Conservation (phyloP, 2,888 invertebrate species). For the Oligia latruncula region DNA sequence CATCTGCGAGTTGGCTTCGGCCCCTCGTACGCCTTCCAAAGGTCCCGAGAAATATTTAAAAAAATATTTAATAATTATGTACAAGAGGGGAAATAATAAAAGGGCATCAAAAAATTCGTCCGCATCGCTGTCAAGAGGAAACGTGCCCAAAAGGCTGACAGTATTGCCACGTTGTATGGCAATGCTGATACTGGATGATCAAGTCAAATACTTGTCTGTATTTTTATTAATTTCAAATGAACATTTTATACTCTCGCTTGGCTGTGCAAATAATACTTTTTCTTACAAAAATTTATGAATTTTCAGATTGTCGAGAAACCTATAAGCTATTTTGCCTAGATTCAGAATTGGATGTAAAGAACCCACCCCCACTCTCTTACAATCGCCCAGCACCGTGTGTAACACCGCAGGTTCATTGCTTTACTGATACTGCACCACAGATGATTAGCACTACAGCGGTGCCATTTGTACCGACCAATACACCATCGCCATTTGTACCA, state of each 20-base stretch:
- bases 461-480: too few species aligned
- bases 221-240: not conserved
- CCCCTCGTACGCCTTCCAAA: too few species aligned
- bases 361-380: constrained; percentile 12
- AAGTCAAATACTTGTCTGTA: not conserved
- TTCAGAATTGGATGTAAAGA: constrained; percentile 55
- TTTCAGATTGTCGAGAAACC: constrained; percentile 72
- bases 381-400: not conserved
- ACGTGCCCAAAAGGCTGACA: too few species aligned
- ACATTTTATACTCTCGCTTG: not conserved
- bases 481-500: not conserved
- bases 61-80: too few species aligned
- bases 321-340: constrained; percentile 69
- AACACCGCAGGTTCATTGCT: not conserved
- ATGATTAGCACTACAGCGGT: not conserved
- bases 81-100: too few species aligned
- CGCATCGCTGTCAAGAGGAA: too few species aligned
- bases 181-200: too few species aligned
- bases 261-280: not conserved
- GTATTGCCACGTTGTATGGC: too few species aligned
- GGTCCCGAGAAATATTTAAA: too few species aligned
- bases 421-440: not conserved
- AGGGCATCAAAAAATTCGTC: too few species aligned
- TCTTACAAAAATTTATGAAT: constrained; percentile 19
- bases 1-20: too few species aligned